A percentile compares a stretch with the other conserved stretches of the same genome.
phyloP scores from a whole-genome alignment of 2,797 vertebrate genomes.

The Helarctos malayanus region DNA sequence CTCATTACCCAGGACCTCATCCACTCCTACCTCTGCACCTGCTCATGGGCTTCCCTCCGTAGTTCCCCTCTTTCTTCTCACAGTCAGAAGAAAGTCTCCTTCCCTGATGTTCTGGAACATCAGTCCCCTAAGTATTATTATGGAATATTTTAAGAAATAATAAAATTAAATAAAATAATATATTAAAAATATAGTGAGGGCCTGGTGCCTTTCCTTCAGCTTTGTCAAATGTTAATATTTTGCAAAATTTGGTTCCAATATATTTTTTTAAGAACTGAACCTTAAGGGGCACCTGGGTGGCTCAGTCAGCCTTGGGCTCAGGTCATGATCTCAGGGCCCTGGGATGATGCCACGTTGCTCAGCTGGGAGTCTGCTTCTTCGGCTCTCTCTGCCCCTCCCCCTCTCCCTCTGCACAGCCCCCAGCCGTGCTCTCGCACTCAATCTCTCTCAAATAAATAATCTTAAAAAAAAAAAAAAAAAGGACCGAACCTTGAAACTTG shows the following conservation, averaged over 20 bases:
- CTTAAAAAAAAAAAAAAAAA: background rate
- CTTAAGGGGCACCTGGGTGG: background rate
- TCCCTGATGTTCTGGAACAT: background rate
- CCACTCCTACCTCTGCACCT: background rate
- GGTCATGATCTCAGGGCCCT: background rate
- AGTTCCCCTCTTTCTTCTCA: background rate
- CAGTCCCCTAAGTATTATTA: background rate
- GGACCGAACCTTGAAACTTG: background rate
- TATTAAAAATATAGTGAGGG: background rate
- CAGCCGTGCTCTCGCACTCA: background rate
- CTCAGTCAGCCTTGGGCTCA: background rate
- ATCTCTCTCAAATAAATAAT: background rate
- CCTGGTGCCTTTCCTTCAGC: background rate
- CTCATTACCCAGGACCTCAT: background rate
- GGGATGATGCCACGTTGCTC: background rate
- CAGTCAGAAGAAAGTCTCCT: background rate
- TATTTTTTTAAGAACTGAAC: background rate
- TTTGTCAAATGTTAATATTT: slow-evolving; percentile 3
- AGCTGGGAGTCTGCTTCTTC: background rate
- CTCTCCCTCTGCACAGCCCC: background rate
- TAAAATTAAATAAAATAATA: background rate
- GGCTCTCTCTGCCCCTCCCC: background rate
- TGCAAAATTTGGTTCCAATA: background rate
- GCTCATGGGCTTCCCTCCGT: background rate
- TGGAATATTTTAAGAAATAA: slow-evolving; percentile 9